Percentiles rank a stretch among this genome's conserved stretches.
Conservation (phyloP, 1,140 invertebrate genomes). For the Anastrepha ludens region DNA sequence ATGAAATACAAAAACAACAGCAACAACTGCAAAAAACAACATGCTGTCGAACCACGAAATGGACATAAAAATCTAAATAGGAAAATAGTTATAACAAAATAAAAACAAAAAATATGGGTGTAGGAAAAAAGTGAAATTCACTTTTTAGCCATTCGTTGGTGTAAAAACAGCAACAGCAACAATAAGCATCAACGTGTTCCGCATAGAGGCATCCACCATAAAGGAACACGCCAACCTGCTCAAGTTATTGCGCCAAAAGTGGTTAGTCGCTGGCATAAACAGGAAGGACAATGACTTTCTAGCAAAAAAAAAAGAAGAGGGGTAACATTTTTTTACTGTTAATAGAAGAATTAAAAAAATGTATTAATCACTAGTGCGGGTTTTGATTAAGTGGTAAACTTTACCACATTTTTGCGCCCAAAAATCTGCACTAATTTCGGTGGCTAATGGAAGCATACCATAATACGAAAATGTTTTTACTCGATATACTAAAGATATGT, state of each 20-base stretch:
- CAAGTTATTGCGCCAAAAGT: slow-evolving; percentile 25
- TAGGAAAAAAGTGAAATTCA: slow-evolving; percentile 38
- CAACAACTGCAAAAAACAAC: slow-evolving; percentile 9
- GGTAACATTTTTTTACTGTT: not conserved
- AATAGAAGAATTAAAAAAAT: not conserved
- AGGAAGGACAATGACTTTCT: slow-evolving; percentile 44
- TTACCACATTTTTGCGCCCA: too few relatives aligned
- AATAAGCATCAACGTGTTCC: not conserved
- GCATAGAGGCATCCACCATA: slow-evolving; percentile 8
- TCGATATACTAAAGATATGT: too few relatives aligned
- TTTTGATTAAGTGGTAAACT: too few relatives aligned
- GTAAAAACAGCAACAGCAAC: not conserved
- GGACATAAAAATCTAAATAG: slow-evolving; percentile 43
- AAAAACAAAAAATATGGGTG: not conserved
- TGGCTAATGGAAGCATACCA: too few relatives aligned
- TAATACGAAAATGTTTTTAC: too few relatives aligned
- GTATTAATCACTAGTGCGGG: too few relatives aligned
- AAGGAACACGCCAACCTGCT: not conserved
- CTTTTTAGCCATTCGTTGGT: slow-evolving; percentile 4
- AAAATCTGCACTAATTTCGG: too few relatives aligned
- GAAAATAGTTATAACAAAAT: slow-evolving; percentile 12
- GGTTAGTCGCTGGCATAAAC: not conserved
- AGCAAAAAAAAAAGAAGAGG: not conserved
- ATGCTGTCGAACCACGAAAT: slow-evolving; percentile 33
- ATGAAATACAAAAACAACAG: slow-evolving; percentile 10